A percentile compares a stretch with the other conserved stretches of the same genome.
Conservation (phyloP, 2,888 invertebrate species). For the Sinotaia quadrata region DNA sequence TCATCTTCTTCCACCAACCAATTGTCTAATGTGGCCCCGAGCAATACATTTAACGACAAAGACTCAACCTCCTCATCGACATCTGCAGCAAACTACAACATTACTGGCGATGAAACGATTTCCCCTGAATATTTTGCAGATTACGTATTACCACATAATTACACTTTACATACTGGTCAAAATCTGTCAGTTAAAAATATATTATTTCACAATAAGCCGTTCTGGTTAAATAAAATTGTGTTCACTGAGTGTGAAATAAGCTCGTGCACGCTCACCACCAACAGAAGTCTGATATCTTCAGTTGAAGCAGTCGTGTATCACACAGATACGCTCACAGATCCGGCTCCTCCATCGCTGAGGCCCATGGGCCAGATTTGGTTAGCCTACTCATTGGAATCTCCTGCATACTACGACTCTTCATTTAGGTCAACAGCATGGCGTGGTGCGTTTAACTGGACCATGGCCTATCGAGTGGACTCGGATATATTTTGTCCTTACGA, state of each 20-base stretch:
- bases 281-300: neutral
- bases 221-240: neutral
- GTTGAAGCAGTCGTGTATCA: neutral
- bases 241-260: neutral
- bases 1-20: too few relatives aligned
- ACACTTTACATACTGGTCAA: too few relatives aligned
- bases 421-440: slow-evolving; percentile 13
- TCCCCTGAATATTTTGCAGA: too few relatives aligned
- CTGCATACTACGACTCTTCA: neutral
- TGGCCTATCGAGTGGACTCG: slow-evolving; percentile 32
- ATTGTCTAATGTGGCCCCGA: too few relatives aligned
- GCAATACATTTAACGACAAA: too few relatives aligned
- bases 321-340: neutral
- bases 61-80: too few relatives aligned
- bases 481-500: slow-evolving; percentile 29
- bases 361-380: slow-evolving; percentile 35
- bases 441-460: slow-evolving; percentile 31
- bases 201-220: neutral
- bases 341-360: neutral
- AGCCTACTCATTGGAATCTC: slow-evolving; percentile 30
- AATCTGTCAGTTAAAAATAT: neutral
- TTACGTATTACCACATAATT: too few relatives aligned
- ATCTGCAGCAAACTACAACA: too few relatives aligned
- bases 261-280: neutral
- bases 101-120: too few relatives aligned